A percentile compares a stretch with the other conserved stretches of the same genome.
These are phyloP conservation scores for Trichonephila clavipes DNA, from an alignment of 1,140 invertebrate species.

Conservation along the genomic window DNA sequence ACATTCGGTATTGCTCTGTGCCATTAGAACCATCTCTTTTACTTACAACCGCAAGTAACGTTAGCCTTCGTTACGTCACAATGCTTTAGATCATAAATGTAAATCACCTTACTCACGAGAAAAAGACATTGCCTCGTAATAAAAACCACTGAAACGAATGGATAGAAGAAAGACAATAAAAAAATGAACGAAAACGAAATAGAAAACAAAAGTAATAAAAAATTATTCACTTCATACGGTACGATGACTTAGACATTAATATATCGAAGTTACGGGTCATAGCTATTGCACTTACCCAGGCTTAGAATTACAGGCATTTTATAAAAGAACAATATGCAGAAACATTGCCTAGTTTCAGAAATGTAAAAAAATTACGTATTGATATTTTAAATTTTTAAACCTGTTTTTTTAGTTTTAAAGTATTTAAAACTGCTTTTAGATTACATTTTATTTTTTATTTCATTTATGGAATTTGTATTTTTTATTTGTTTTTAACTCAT, in stretches of 20 bases:
- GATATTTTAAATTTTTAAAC: no score
- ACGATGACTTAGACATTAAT: neutral
- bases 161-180: neutral
- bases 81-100: neutral
- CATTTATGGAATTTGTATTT: no score
- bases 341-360: no score
- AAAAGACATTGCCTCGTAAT: conserved; percentile 21
- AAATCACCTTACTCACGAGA: conserved; percentile 15
- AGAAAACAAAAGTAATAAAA: neutral
- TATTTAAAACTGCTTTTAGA: no score
- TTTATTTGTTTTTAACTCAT: no score
- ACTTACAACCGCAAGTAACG: neutral
- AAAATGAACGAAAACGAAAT: neutral
- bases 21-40: neutral
- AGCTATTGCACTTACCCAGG: neutral
- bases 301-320: no score
- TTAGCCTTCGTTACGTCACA: neutral
- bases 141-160: neutral
- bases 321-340: no score
- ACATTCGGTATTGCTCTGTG: neutral
- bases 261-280: neutral
- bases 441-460: no score
- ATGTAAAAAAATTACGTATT: no score
- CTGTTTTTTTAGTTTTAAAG: no score
- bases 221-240: neutral